Evolutionary conservation across 2,113 vertebrate species (phyloP).

Genomic region (Dascyllus trimaculatus): DNA sequence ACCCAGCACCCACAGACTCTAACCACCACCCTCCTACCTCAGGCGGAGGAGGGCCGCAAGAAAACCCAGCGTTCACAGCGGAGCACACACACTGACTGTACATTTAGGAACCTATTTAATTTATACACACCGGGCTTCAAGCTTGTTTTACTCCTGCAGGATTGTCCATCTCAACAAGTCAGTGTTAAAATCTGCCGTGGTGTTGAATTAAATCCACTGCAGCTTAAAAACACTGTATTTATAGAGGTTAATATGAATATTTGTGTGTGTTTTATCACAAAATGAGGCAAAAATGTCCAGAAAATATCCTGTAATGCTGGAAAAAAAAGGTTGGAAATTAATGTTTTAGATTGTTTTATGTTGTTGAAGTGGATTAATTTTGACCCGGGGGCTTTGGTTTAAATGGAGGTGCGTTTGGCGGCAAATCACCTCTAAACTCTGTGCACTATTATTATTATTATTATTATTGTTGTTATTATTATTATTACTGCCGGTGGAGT

Average conservation of each 20-base stretch:
- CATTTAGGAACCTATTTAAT: too few relatives aligned
- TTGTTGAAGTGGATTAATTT: constrained; percentile 10
- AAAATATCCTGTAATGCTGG: background rate
- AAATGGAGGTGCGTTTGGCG: background rate
- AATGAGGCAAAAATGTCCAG: too few relatives aligned
- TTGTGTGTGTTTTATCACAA: too few relatives aligned
- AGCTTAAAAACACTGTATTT: constrained; percentile 4
- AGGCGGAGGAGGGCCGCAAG: background rate
- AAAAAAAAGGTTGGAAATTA: too few relatives aligned
- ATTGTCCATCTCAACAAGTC: background rate
- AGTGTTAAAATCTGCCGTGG: constrained; percentile 16
- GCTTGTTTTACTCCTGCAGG: background rate
- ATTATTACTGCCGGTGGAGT: background rate
- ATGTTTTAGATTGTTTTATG: too few relatives aligned
- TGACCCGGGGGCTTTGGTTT: background rate
- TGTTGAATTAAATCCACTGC: too few relatives aligned
- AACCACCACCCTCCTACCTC: constrained; percentile 10
- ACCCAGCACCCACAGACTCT: constrained; percentile 21
- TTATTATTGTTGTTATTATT: too few relatives aligned
- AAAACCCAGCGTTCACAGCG: constrained; percentile 5
- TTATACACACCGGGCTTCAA: too few relatives aligned
- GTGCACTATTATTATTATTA: constrained; percentile 3
- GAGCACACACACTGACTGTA: constrained; percentile 18
- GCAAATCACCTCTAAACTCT: background rate
- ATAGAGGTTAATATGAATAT: background rate